phyloP scores from a whole-genome alignment of 2,888 invertebrate genomes.

The Chalcis sispes region DNA sequence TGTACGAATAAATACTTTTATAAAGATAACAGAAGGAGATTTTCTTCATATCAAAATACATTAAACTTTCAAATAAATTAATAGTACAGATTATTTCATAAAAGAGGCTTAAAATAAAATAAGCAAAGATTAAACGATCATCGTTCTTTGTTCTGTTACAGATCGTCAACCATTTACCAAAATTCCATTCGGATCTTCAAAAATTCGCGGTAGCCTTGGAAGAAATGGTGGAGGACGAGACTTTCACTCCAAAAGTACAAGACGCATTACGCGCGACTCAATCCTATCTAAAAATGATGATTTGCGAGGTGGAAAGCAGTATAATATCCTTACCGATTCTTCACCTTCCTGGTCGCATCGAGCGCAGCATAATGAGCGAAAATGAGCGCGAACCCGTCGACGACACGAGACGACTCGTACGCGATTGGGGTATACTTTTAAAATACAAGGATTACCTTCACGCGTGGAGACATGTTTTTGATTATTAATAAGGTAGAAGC shows the following conservation, averaged over 20 bases:
- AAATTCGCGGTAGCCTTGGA: slow-evolving; percentile 77
- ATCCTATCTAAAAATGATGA: slow-evolving; percentile 72
- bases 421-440: slow-evolving; percentile 74
- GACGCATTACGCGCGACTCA: slow-evolving; percentile 72
- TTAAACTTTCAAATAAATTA: too few relatives aligned
- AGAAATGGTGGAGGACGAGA: slow-evolving; percentile 76
- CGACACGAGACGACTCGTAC: slow-evolving; percentile 70
- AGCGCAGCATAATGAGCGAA: slow-evolving; percentile 70
- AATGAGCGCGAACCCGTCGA: slow-evolving; percentile 70
- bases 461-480: slow-evolving; percentile 68
- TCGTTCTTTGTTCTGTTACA: slow-evolving; percentile 66
- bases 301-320: slow-evolving; percentile 79
- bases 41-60: too few relatives aligned
- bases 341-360: slow-evolving; percentile 66
- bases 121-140: too few relatives aligned
- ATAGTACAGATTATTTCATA: too few relatives aligned
- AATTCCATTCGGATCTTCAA: slow-evolving; percentile 78
- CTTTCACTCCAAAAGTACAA: slow-evolving; percentile 73
- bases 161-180: slow-evolving; percentile 79
- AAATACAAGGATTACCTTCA: slow-evolving; percentile 74
- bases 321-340: slow-evolving; percentile 64
- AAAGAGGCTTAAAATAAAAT: too few relatives aligned
- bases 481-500: slow-evolving; percentile 29
- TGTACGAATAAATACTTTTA: too few relatives aligned
- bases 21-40: too few relatives aligned